Percentiles rank a stretch among this genome's conserved stretches.
Evolutionary conservation across 2,797 vertebrate genomes (phyloP).

Genomic region (Petrocephalus sullivani): DNA sequence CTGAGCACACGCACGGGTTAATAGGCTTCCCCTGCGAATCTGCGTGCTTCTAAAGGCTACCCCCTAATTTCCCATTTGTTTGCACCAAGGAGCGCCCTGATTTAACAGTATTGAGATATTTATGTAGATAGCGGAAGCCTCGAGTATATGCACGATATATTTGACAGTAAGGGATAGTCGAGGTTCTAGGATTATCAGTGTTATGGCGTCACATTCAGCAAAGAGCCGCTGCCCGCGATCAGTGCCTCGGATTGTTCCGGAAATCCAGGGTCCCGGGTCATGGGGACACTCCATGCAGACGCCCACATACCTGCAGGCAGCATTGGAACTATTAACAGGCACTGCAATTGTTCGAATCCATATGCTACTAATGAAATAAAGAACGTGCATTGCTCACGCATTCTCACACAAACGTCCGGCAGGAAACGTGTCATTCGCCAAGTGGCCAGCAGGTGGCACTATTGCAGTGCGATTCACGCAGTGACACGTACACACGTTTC

Average conservation of each 20-base stretch:
- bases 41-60: too few relatives aligned
- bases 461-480: background rate
- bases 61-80: conserved; percentile 30
- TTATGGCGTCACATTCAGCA: conserved; percentile 44
- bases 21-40: background rate
- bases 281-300: too few relatives aligned
- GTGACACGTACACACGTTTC: conserved; percentile 30
- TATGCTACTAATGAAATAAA: background rate
- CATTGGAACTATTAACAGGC: background rate
- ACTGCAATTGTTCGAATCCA: background rate
- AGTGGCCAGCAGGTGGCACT: conserved; percentile 48
- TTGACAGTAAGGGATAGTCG: conserved; percentile 45
- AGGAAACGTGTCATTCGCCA: conserved; percentile 43
- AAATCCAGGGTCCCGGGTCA: background rate
- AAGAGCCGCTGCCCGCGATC: background rate
- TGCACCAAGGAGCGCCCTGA: conserved; percentile 27
- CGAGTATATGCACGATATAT: conserved; percentile 45
- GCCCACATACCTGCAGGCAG: too few relatives aligned
- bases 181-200: conserved; percentile 53
- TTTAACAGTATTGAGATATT: conserved; percentile 27
- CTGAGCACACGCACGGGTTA: background rate
- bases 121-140: conserved; percentile 29
- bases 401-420: background rate
- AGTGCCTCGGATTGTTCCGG: background rate
- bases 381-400: background rate